Conservation (phyloP, 2,888 invertebrate genomes). For the Iselma pallidipennis region DNA sequence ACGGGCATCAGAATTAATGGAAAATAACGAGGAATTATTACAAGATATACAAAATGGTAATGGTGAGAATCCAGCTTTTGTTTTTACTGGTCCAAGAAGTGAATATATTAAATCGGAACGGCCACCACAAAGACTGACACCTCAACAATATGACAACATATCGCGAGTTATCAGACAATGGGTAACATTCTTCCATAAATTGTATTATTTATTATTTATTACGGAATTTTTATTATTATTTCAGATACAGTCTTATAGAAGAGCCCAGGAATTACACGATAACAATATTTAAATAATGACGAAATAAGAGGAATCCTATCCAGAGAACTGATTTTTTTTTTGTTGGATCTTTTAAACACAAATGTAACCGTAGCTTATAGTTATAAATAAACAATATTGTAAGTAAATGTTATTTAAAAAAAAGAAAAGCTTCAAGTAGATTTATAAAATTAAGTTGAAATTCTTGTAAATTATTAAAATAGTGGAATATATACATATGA, state of each 20-base stretch:
- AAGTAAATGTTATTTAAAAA: slow-evolving; percentile 26
- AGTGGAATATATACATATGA: not conserved
- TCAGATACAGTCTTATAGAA: slow-evolving; percentile 48
- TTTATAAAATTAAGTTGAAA: slow-evolving; percentile 27
- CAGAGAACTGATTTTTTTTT: slow-evolving; percentile 28
- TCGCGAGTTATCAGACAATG: slow-evolving; percentile 55
- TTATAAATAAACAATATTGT: slow-evolving; percentile 17
- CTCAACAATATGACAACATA: slow-evolving; percentile 44
- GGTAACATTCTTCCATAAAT: slow-evolving; percentile 45
- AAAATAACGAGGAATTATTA: slow-evolving; percentile 51
- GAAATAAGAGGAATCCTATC: slow-evolving; percentile 10
- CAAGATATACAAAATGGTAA: slow-evolving; percentile 36
- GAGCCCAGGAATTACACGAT: slow-evolving; percentile 41
- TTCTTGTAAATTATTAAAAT: slow-evolving; percentile 1
- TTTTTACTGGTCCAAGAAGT: slow-evolving; percentile 43
- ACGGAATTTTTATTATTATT: slow-evolving; percentile 28
- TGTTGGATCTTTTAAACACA: not conserved
- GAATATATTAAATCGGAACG: slow-evolving; percentile 32
- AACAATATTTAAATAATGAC: slow-evolving; percentile 29
- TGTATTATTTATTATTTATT: not conserved
- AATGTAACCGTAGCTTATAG: slow-evolving; percentile 4
- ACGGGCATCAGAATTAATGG: slow-evolving; percentile 54
- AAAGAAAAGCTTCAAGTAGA: slow-evolving; percentile 33
- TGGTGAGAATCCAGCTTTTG: slow-evolving; percentile 39
- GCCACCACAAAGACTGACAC: slow-evolving; percentile 29